Evolutionary conservation across 1,140 invertebrate species (phyloP).

Genomic region (Camponotus pennsylvanicus): DNA sequence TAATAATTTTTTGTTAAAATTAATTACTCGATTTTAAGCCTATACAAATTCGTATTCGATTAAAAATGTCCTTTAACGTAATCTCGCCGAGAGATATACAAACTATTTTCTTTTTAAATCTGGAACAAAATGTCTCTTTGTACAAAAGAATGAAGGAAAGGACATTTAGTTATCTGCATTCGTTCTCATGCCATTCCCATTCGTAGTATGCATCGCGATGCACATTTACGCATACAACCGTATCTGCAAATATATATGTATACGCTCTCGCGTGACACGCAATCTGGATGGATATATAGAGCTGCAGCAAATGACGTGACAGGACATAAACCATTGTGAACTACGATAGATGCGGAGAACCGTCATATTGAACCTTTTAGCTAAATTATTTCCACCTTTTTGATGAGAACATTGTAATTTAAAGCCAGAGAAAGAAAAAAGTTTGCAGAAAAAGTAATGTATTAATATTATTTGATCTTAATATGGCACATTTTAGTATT

Average conservation of each 20-base stretch:
- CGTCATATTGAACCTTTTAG: slow-evolving; percentile 21
- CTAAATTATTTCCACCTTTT: slow-evolving; percentile 8
- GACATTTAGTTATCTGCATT: slow-evolving; percentile 35
- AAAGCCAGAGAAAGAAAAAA: not conserved
- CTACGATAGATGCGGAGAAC: slow-evolving; percentile 12
- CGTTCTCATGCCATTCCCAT: not conserved
- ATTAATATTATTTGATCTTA: not conserved
- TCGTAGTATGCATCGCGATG: not conserved
- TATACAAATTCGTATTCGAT: not conserved
- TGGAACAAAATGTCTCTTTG: not conserved
- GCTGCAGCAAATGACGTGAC: slow-evolving; percentile 39
- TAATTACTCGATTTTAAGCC: not conserved
- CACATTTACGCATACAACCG: not conserved
- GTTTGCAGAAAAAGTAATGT: not conserved
- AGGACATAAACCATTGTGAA: slow-evolving; percentile 49
- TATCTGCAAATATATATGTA: not conserved
- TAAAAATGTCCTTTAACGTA: not conserved
- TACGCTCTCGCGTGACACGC: slow-evolving; percentile 17
- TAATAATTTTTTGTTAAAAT: slow-evolving; percentile 9
- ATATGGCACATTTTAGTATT: no score
- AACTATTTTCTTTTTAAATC: not conserved
- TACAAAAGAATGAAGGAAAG: not conserved
- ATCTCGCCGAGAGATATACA: not conserved
- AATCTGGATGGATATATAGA: slow-evolving; percentile 27
- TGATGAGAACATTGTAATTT: not conserved